A percentile compares a stretch with the other conserved stretches of the same genome.
These are phyloP conservation scores for Drosophila acutilabella DNA, from an alignment of 2,888 invertebrate genomes.

Conservation along the genomic window DNA sequence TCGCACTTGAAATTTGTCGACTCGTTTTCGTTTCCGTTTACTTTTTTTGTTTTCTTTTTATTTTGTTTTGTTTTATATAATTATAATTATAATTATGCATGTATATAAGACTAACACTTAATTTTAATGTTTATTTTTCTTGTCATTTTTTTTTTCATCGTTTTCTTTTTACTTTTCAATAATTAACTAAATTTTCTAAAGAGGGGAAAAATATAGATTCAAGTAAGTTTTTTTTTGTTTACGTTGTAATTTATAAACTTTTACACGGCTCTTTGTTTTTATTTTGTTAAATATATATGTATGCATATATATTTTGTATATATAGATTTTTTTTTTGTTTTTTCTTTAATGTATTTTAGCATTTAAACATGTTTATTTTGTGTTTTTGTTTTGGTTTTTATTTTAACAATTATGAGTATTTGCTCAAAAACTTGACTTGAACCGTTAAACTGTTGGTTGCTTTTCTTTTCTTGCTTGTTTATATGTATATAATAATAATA, in stretches of 20 bases:
- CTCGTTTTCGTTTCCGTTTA: constrained; percentile 39
- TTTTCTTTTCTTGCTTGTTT: constrained; percentile 43
- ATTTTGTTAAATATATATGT: constrained; percentile 39
- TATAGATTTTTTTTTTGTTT: constrained; percentile 30
- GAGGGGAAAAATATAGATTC: constrained; percentile 73
- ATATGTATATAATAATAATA: constrained; percentile 43
- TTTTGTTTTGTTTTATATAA: constrained; percentile 41
- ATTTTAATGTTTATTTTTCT: constrained; percentile 66
- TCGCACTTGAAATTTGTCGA: constrained; percentile 59
- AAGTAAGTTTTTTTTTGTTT: constrained; percentile 54
- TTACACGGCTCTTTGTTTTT: constrained; percentile 54
- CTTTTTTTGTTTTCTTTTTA: constrained; percentile 47
- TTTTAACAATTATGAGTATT: constrained; percentile 81
- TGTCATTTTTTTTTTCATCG: constrained; percentile 35
- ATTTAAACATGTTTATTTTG: constrained; percentile 62
- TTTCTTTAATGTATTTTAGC: constrained; percentile 56
- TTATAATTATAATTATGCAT: constrained; percentile 59
- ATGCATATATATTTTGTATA: constrained; percentile 34
- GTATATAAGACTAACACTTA: constrained; percentile 83
- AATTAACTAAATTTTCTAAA: constrained; percentile 83
- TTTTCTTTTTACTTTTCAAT: constrained; percentile 61
- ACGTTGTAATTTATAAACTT: constrained; percentile 64
- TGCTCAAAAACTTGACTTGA: constrained; percentile 73
- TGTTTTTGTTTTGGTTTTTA: constrained; percentile 41
- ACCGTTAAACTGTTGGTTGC: constrained; percentile 62